Evolutionary conservation across 2,797 vertebrate genomes (phyloP).

Genomic region (Odontamblyopus rebecca): DNA sequence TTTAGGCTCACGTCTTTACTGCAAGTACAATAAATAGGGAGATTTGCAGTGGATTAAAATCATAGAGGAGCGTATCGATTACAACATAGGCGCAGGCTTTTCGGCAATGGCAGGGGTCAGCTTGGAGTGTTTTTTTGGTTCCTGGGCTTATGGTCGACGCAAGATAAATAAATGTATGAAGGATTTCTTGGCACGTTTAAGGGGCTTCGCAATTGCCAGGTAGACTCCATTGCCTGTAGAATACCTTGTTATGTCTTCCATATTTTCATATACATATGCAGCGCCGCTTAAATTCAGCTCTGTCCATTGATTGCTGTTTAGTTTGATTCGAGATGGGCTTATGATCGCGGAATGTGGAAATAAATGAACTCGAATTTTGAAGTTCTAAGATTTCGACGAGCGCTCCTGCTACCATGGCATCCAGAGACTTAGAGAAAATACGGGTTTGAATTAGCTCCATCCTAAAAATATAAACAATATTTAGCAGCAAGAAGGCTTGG

Average conservation of each 20-base stretch:
- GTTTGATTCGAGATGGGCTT: constrained; percentile 35
- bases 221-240: constrained; percentile 32
- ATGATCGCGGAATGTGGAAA: constrained; percentile 28
- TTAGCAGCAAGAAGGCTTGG: constrained; percentile 31
- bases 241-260: constrained; percentile 30
- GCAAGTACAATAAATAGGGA: constrained; percentile 49
- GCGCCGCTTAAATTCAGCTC: constrained; percentile 16
- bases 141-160: constrained; percentile 42
- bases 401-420: constrained; percentile 6
- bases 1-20: constrained; percentile 20
- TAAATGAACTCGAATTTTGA: constrained; percentile 40
- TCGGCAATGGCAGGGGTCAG: constrained; percentile 26
- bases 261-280: constrained; percentile 5
- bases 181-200: constrained; percentile 33
- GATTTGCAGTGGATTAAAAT: constrained; percentile 58
- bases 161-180: constrained; percentile 52
- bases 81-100: constrained; percentile 27
- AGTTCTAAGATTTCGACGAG: constrained; percentile 22
- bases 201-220: constrained; percentile 31
- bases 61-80: constrained; percentile 25
- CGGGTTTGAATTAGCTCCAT: constrained; percentile 34
- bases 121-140: constrained; percentile 37
- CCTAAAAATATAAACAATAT: constrained; percentile 37
- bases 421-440: constrained; percentile 33
- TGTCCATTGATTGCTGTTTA: constrained; percentile 42